Conservation (phyloP, 1,140 invertebrate genomes). For the Drosophila lowei region DNA sequence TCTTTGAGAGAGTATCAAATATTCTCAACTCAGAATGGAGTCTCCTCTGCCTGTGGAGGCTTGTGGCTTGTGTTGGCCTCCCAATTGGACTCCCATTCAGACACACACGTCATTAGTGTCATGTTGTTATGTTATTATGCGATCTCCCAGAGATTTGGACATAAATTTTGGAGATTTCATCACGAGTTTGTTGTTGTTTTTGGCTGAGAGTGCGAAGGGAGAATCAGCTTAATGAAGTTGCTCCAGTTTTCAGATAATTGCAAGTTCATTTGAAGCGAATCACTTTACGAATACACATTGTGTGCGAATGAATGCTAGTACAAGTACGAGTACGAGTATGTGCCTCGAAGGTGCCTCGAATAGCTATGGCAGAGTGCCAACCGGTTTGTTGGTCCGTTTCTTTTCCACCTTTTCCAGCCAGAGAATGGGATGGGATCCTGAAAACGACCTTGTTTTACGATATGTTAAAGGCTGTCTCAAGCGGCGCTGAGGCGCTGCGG, state of each 20-base stretch:
- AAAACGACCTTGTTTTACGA: slow-evolving; percentile 71
- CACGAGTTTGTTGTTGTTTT: slow-evolving; percentile 24
- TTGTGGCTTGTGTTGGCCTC: slow-evolving; percentile 24
- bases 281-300: slow-evolving; percentile 14
- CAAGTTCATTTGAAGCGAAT: slow-evolving; percentile 64
- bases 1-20: slow-evolving; percentile 7
- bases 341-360: background rate
- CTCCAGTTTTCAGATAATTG: slow-evolving; percentile 72
- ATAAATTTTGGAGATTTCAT: slow-evolving; percentile 62
- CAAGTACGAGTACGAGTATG: background rate
- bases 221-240: slow-evolving; percentile 62
- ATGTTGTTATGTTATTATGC: slow-evolving; percentile 75
- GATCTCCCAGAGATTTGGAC: slow-evolving; percentile 63
- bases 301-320: background rate
- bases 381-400: slow-evolving; percentile 38
- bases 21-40: background rate
- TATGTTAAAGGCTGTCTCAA: slow-evolving; percentile 59
- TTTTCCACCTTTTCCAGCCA: slow-evolving; percentile 16
- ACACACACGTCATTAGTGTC: slow-evolving; percentile 67
- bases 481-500: slow-evolving; percentile 9
- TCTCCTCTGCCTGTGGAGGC: slow-evolving; percentile 4
- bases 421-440: slow-evolving; percentile 46
- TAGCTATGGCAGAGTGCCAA: slow-evolving; percentile 32
- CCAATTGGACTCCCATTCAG: slow-evolving; percentile 35
- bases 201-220: slow-evolving; percentile 5